Evolutionary conservation across 2,797 vertebrate species (phyloP), one percentile per base, ranked within the genome.

Genomic region (Amphiprion clarkii): DNA sequence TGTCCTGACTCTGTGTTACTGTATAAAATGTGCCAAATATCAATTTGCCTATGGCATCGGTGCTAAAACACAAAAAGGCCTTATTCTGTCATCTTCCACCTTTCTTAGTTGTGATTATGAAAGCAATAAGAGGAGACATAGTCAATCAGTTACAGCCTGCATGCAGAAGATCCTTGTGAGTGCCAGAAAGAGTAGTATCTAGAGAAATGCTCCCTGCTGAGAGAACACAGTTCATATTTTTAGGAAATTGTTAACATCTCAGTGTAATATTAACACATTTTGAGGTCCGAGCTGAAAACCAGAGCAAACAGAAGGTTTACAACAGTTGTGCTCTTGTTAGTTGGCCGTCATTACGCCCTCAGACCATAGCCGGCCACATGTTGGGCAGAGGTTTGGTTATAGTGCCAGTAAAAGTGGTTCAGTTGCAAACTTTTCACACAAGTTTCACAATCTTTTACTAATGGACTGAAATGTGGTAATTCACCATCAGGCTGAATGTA

Each of bases 11-110:
- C 62, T 1, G 25, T 64, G 68, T 77, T 48, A 40, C 60, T 71
- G 54, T 53, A 17, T 21, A 64, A 44, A 61, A 78, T 27, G 62
- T 78, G 60, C 78, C 83, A 85, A 81, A 82, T 81, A 53, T 60
- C 52, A 46, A 49, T 52, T 40, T 61, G 33, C 27, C 74, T 78
- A 59, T 71, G 69, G 65, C 60, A 49, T 67, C 5, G 73, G 75
- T 90, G 88, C 85, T 89, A 71, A 73, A 80, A 81, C 67, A 71
- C 77, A 77, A 54, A 40, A 62, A 39, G 52, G 70, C 77, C 76
- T 73, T 71, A 64, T 65, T 11, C 13, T 46, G 40, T 57, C 54
- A 5, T 59, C 53, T 44, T 39, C 8, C 2, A 31, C 44, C 4
- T 49, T 61, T 56, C 62, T 73, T 49, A 58, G 16, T n/a, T 78